Base-by-base conservation (phyloP, 2,113 vertebrate genomes). In the Ascaphus truei region DNA sequence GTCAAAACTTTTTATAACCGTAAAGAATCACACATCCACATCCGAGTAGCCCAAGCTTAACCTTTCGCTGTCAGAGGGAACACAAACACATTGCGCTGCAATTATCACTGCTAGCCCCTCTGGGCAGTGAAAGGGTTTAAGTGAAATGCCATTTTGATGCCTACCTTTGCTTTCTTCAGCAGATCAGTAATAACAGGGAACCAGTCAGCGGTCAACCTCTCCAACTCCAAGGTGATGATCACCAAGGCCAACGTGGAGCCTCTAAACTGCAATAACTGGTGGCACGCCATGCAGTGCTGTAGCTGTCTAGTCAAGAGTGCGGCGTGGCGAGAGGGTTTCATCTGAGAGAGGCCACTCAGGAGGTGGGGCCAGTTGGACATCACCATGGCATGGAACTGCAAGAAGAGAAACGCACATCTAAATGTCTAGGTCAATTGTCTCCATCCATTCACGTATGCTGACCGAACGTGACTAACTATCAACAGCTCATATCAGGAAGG, bases 261-360 rank as follows among this genome's bases (percentile, higher is more conserved):
- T 77, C 88, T 98, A 80, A 96, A 94, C 93, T 98, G 96, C 92
- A 94, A 84, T 22, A 98, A 92, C 72, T 99, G 97, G 97, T 98
- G 95, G 96, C 92, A 96, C n/a, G 94, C 96, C 90, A 94, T 98
- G 72, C 95, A 98, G 87, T 99, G 96, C 89, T 96, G 96, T 69
- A 93, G 89, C 91, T 99, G 97, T 71, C 81, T 98, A 88, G 93
- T 98, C 88, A 96, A 96, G 89, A 95, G 59, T 0, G 89, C 93
- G 7, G 75, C 94, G 25, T 98, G 96, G 95, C 86, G 86, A 80
- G 89, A 90, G 68, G 93, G 95, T 64, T 88, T 96, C 88, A 85
- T 96, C 91, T 97, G 94, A 99, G 82, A 79, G 73, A 82, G 75
- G 81, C 77, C 83, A 11, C 75, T 81, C 52, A 79, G 68, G 69